A percentile compares a stretch with the other conserved stretches of the same genome.
phyloP scores from a whole-genome alignment of 2,888 invertebrate species.

The Watsonalla cultraria region DNA sequence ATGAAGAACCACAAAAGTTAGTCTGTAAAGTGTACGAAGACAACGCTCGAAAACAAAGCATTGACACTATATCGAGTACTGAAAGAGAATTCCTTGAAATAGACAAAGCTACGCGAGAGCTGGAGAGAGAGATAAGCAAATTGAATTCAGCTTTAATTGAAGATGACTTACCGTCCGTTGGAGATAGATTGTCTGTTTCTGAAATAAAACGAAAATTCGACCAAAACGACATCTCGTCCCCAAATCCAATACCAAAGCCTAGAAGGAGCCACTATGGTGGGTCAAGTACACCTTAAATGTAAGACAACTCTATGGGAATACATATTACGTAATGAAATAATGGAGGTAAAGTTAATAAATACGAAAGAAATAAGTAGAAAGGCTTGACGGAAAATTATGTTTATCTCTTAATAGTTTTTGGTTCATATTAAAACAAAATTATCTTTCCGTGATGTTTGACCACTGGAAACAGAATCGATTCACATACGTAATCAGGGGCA shows the following conservation, averaged over 20 bases:
- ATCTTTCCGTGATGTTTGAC: too few species aligned
- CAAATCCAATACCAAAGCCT: conserved; percentile 79
- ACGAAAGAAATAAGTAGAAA: not conserved
- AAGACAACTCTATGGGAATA: conserved; percentile 1
- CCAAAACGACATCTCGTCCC: conserved; percentile 64
- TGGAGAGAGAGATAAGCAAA: conserved; percentile 69
- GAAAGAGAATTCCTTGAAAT: conserved; percentile 73
- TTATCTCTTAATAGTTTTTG: too few species aligned
- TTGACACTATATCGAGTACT: conserved; percentile 67
- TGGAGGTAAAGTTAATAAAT: too few species aligned
- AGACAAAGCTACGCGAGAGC: conserved; percentile 63
- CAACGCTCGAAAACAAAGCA: conserved; percentile 52
- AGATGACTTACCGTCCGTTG: conserved; percentile 52
- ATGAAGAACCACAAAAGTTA: conserved; percentile 60
- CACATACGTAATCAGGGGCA: too few species aligned
- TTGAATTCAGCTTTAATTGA: conserved; percentile 67
- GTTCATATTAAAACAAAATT: too few species aligned
- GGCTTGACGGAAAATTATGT: too few species aligned
- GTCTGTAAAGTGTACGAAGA: conserved; percentile 64
- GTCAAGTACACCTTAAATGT: conserved; percentile 40
- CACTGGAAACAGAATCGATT: too few species aligned
- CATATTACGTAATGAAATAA: not conserved
- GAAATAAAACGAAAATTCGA: conserved; percentile 77
- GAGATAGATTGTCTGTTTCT: conserved; percentile 54
- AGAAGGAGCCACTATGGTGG: conserved; percentile 71